Conservation (phyloP, 2,888 invertebrate genomes). For the Pedicia rivosa region DNA sequence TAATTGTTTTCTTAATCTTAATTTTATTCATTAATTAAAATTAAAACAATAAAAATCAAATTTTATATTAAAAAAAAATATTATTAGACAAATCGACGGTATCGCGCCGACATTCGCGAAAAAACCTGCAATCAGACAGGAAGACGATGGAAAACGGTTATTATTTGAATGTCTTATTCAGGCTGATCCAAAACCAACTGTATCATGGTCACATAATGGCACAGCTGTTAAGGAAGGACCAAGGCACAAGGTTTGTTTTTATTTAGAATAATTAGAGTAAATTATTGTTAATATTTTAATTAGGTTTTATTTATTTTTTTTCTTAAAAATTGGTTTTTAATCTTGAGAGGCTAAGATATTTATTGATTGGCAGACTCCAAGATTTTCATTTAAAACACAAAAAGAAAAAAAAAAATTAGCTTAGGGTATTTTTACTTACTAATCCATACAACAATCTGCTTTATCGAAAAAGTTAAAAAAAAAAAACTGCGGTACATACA, state of each 20-base stretch:
- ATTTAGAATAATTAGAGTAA: no score
- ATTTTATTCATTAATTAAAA: not conserved
- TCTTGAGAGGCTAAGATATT: not conserved
- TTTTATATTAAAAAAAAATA: constrained; percentile 5
- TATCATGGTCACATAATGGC: constrained; percentile 83
- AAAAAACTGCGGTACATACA: no score
- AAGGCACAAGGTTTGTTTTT: constrained; percentile 61
- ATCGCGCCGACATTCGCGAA: constrained; percentile 95
- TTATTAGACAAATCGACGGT: constrained; percentile 79
- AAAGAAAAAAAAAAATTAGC: no score
- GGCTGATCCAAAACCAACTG: constrained; percentile 79
- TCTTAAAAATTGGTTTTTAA: not conserved
- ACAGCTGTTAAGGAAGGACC: constrained; percentile 61
- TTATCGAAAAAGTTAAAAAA: no score
- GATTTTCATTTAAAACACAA: not conserved
- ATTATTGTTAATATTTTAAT: no score
- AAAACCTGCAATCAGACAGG: constrained; percentile 93
- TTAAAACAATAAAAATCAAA: constrained; percentile 1
- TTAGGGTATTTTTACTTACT: no score
- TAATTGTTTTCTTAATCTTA: constrained; percentile 1
- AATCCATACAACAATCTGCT: no score
- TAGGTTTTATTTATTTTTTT: no score
- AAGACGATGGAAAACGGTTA: constrained; percentile 87
- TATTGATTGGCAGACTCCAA: not conserved
- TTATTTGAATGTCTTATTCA: constrained; percentile 90